Evolutionary conservation across 2,113 vertebrate species (phyloP).

Genomic region (Phylloscopus trochilus): DNA sequence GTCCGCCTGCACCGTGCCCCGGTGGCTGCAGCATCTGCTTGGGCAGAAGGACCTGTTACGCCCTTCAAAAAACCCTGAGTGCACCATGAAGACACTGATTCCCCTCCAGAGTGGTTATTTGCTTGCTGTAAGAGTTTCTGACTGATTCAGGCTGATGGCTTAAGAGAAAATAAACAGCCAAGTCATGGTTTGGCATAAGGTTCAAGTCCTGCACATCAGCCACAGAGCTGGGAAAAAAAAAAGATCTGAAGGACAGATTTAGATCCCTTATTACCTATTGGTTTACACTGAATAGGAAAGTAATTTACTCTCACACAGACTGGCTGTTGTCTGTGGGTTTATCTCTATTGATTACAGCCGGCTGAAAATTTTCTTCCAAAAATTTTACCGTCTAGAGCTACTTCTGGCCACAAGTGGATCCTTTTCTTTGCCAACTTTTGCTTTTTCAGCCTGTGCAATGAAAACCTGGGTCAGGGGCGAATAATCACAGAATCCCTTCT

Average conservation of each 20-base stretch:
- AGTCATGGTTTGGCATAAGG: background rate
- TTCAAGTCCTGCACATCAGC: background rate
- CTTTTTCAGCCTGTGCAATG: background rate
- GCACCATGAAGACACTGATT: background rate
- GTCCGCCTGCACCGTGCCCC: accelerated
- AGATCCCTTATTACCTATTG: background rate
- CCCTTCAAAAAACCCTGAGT: background rate
- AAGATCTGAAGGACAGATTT: background rate
- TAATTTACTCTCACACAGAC: background rate
- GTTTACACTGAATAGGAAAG: background rate
- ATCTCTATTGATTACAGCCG: background rate
- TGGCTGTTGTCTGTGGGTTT: background rate
- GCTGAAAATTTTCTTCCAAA: background rate
- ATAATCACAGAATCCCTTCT: background rate
- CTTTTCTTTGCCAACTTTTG: background rate
- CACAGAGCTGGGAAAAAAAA: background rate
- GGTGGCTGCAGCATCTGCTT: background rate
- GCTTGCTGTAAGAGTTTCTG: background rate
- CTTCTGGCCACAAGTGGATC: background rate
- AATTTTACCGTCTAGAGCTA: background rate
- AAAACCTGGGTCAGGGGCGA: background rate
- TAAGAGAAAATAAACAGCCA: background rate
- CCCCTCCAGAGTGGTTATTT: background rate
- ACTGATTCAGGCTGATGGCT: background rate
- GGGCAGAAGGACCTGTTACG: background rate